phyloP scores from a whole-genome alignment of 2,113 vertebrate genomes.

The Microcebus jonahi region DNA sequence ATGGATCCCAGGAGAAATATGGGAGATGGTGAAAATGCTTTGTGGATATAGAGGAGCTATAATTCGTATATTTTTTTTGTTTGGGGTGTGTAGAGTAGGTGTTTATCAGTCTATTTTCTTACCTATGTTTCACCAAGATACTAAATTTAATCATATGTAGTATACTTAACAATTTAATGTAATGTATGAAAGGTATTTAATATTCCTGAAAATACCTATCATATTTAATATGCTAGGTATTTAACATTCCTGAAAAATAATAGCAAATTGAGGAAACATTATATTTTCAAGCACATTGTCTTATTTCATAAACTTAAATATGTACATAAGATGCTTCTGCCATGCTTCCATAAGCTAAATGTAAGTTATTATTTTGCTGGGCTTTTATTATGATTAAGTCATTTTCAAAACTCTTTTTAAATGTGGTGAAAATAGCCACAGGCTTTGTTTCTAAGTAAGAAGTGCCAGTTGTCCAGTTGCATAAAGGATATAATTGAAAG shows the following conservation, averaged over 20 bases:
- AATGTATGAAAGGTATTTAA: neutral
- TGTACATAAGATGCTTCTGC: neutral
- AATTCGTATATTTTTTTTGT: neutral
- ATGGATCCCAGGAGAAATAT: neutral
- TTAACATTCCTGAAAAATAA: neutral
- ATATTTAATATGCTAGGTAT: neutral
- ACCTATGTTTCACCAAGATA: neutral
- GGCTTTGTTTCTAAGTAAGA: neutral
- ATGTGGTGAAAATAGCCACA: neutral
- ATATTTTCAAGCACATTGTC: neutral
- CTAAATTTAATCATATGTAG: neutral
- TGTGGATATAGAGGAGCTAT: rapidly evolving
- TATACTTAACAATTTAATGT: neutral
- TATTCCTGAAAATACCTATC: neutral
- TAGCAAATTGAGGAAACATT: neutral
- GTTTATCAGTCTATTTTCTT: neutral
- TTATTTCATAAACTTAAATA: neutral
- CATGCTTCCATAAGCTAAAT: neutral
- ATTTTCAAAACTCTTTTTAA: neutral
- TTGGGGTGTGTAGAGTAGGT: neutral
- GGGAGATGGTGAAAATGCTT: neutral
- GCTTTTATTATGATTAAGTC: neutral
- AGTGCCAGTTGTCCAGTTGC: neutral
- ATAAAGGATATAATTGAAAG: neutral
- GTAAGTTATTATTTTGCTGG: neutral